phyloP scores from a whole-genome alignment of 2,797 vertebrate species.

The Chlorospingus semifuscus region DNA sequence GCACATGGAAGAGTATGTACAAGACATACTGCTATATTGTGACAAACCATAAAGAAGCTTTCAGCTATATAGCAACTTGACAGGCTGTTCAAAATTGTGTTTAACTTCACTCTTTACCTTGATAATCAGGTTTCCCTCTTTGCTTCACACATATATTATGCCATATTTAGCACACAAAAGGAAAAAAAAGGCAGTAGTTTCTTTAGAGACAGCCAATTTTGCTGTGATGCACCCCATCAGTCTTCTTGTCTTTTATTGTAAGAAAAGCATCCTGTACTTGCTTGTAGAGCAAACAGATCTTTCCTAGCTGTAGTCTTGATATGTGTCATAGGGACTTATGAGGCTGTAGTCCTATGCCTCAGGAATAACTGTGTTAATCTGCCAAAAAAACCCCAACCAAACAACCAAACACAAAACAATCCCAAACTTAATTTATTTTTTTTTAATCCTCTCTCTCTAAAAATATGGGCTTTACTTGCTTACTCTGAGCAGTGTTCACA shows the following conservation, averaged over 20 bases:
- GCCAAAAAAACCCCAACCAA: neutral
- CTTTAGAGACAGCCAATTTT: neutral
- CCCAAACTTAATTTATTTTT: neutral
- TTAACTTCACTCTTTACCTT: constrained; percentile 23
- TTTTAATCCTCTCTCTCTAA: neutral
- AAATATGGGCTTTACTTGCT: neutral
- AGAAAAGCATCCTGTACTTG: neutral
- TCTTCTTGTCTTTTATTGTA: neutral
- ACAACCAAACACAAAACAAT: neutral
- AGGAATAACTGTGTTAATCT: neutral
- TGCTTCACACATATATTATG: neutral
- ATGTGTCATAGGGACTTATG: neutral
- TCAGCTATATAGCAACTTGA: constrained; percentile 12
- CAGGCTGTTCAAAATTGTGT: constrained; percentile 18
- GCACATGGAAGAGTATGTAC: neutral
- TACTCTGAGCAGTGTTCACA: neutral
- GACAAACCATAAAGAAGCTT: constrained; percentile 31
- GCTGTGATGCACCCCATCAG: neutral
- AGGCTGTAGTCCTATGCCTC: neutral
- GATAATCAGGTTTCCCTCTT: neutral
- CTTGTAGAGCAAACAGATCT: neutral
- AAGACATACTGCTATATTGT: constrained; percentile 1
- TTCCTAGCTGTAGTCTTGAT: neutral
- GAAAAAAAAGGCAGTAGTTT: neutral
- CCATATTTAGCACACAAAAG: neutral